These are phyloP conservation scores for Nomada fucata DNA, from an alignment of 2,888 invertebrate genomes.

Conservation along the genomic window DNA sequence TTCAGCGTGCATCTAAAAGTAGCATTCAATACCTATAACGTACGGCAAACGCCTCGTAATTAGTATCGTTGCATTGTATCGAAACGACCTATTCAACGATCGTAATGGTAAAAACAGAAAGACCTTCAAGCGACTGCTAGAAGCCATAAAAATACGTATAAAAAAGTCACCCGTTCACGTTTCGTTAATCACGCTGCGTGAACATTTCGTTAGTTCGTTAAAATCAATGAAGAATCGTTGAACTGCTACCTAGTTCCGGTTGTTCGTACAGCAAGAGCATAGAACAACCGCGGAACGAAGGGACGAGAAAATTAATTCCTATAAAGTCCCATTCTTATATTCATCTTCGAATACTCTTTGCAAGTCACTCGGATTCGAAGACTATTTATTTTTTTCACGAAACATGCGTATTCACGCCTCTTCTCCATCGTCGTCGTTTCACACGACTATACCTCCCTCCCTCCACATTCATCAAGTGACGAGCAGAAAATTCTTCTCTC, in stretches of 20 bases:
- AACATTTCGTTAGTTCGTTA: not conserved
- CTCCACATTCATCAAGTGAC: not conserved
- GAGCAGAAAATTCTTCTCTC: slow-evolving; percentile 4
- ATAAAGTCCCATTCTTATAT: not conserved
- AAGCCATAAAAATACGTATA: slow-evolving; percentile 24
- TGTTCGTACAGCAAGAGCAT: slow-evolving; percentile 17
- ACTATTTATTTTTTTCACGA: not conserved
- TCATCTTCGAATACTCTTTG: not conserved
- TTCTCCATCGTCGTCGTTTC: not conserved
- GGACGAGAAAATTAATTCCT: not conserved
- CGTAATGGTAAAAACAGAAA: slow-evolving; percentile 3
- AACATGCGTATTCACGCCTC: slow-evolving; percentile 4
- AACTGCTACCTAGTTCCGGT: not conserved
- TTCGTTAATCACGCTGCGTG: not conserved
- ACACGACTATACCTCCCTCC: not conserved
- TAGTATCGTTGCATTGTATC: slow-evolving; percentile 3
- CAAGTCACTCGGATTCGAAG: not conserved
- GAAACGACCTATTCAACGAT: slow-evolving; percentile 8
- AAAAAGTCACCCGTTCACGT: slow-evolving; percentile 3
- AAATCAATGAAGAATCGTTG: slow-evolving; percentile 1
- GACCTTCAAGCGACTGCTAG: slow-evolving; percentile 25
- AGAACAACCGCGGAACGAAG: not conserved
- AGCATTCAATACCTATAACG: not conserved
- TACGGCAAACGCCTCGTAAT: not conserved
- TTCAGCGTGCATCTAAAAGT: not conserved